Percentiles rank a stretch among this genome's conserved stretches.
Conservation (phyloP, 2,888 invertebrate species). For the Eretmocerus hayati region DNA sequence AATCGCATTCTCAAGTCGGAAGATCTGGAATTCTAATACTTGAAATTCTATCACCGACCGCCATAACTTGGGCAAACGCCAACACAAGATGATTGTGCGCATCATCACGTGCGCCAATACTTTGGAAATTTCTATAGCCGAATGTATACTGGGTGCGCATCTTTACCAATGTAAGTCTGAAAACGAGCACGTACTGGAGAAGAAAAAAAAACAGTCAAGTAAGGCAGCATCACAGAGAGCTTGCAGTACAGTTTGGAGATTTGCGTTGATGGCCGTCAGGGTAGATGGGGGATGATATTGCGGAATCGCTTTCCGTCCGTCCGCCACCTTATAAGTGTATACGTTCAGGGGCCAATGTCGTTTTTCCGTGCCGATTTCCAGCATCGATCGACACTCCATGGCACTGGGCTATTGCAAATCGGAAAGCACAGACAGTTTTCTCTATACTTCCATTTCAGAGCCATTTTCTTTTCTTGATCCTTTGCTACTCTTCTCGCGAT, state of each 20-base stretch:
- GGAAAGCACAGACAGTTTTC: constrained; percentile 4
- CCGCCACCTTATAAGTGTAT: constrained; percentile 12
- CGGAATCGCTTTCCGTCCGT: constrained; percentile 27
- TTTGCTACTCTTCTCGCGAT: too few relatives aligned
- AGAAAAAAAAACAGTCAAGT: too few relatives aligned
- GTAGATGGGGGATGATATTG: constrained; percentile 31
- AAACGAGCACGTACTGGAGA: too few relatives aligned
- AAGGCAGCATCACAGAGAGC: too few relatives aligned
- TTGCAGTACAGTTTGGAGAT: background rate
- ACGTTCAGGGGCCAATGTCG: constrained; percentile 28
- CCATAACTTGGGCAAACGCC: background rate
- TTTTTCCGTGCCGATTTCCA: background rate
- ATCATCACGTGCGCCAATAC: too few relatives aligned
- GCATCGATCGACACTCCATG: background rate
- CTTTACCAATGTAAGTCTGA: too few relatives aligned
- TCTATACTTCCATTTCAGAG: background rate
- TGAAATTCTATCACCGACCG: too few relatives aligned
- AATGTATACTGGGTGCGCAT: too few relatives aligned
- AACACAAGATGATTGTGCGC: background rate
- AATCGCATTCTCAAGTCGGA: too few relatives aligned
- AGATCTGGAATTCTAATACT: too few relatives aligned
- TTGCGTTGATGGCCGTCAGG: constrained; percentile 27
- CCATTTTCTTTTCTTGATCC: background rate
- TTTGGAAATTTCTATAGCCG: too few relatives aligned
- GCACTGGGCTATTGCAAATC: constrained; percentile 8